Evolutionary conservation across 2,113 vertebrate genomes (phyloP).

Genomic region (Apteryx mantelli): DNA sequence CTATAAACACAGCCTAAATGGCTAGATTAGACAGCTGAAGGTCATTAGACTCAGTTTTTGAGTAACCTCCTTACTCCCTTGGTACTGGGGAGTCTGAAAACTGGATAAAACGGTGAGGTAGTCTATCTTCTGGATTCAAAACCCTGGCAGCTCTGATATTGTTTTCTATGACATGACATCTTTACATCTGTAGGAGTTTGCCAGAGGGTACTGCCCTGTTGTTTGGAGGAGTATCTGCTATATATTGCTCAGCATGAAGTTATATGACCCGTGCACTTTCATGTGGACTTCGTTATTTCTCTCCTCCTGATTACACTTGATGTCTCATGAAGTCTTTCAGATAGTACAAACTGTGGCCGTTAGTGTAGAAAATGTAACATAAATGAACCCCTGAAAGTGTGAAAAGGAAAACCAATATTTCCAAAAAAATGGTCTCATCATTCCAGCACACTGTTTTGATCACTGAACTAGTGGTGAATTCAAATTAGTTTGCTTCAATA

Average conservation of each 20-base stretch:
- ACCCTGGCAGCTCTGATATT: background rate
- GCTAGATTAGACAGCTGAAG: background rate
- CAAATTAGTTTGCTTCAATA: background rate
- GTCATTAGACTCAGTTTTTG: background rate
- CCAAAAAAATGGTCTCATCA: background rate
- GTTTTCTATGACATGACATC: fast-evolving
- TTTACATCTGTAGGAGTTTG: background rate
- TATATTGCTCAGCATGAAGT: background rate
- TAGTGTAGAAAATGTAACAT: background rate
- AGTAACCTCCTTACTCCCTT: background rate
- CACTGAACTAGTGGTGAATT: background rate
- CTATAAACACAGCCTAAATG: background rate
- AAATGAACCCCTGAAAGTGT: background rate
- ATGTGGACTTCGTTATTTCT: background rate
- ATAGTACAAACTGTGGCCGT: background rate
- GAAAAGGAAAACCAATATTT: background rate
- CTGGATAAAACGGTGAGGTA: background rate
- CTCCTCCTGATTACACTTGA: background rate
- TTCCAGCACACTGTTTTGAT: conserved; percentile 5
- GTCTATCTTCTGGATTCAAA: background rate
- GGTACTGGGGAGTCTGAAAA: background rate
- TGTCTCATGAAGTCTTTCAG: background rate
- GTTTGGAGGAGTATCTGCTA: background rate
- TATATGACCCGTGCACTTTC: background rate
- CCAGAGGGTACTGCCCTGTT: background rate